A percentile compares a stretch with the other conserved stretches of the same genome.
phyloP scores from a whole-genome alignment of 1,140 invertebrate species.

The Apis florea region DNA sequence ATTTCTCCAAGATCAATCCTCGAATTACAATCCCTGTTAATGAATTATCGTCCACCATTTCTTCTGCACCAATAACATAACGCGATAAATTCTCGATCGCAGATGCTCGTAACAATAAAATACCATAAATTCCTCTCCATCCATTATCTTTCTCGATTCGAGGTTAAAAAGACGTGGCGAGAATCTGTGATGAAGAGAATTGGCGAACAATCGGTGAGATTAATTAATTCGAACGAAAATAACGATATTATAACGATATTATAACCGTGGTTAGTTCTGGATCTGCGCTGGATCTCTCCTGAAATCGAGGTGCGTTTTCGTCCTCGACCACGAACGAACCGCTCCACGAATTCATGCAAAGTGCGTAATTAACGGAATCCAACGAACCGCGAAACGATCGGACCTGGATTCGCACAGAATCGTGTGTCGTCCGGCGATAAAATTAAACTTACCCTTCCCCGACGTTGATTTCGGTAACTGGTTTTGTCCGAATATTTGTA shows the following conservation, averaged over 20 bases:
- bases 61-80: not conserved
- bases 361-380: slow-evolving; percentile 25
- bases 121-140: not conserved
- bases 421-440: not conserved
- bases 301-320: not conserved
- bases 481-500: not conserved
- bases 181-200: too few species aligned
- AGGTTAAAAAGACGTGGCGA: not conserved
- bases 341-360: not conserved
- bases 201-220: not conserved
- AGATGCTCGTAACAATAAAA: not conserved
- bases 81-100: not conserved
- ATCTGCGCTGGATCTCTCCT: not conserved
- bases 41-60: not conserved
- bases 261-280: too few species aligned
- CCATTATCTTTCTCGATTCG: not conserved
- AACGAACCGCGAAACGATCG: slow-evolving; percentile 22
- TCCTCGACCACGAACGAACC: not conserved
- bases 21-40: not conserved
- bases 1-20: not conserved
- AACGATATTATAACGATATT: not conserved
- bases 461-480: too few species aligned
- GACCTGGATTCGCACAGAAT: not conserved
- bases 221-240: not conserved
- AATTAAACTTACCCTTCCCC: not conserved